Conservation (phyloP, 2,113 vertebrate genomes). For the Salminus brasiliensis region DNA sequence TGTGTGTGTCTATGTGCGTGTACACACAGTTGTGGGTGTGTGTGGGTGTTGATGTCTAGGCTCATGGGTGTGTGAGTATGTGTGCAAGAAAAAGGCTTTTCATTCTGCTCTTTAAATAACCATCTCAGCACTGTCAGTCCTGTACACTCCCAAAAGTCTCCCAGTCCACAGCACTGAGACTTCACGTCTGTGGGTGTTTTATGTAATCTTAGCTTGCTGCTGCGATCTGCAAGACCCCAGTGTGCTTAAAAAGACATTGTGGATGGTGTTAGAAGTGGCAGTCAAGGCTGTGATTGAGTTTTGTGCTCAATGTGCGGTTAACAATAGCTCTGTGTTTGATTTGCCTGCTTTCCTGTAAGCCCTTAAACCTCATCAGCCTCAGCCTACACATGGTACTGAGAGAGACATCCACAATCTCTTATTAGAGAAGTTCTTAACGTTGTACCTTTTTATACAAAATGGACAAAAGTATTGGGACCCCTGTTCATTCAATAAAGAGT, state of each 20-base stretch:
- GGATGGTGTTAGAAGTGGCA: not conserved
- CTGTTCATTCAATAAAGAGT: no score
- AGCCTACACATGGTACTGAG: not conserved
- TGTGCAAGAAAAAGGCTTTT: not conserved
- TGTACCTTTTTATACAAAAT: no score
- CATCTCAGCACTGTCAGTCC: not conserved
- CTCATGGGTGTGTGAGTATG: not conserved
- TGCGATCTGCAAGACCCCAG: not conserved
- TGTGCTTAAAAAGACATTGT: constrained; percentile 10
- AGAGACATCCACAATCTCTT: not conserved
- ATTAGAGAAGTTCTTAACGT: not conserved
- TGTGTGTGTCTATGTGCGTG: not conserved
- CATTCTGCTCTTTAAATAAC: constrained; percentile 2
- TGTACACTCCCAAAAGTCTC: not conserved
- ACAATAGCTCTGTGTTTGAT: not conserved
- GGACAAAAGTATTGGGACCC: no score
- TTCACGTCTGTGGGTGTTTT: constrained; percentile 30
- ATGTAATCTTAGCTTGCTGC: constrained; percentile 28
- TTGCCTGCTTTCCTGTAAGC: not conserved
- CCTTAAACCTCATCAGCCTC: not conserved
- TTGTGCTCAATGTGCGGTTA: not conserved
- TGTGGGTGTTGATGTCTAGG: constrained; percentile 12
- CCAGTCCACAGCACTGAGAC: not conserved
- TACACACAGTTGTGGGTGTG: no score
- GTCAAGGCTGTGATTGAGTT: not conserved